phyloP scores from a whole-genome alignment of 2,797 vertebrate species.

The Dermochelys coriacea region DNA sequence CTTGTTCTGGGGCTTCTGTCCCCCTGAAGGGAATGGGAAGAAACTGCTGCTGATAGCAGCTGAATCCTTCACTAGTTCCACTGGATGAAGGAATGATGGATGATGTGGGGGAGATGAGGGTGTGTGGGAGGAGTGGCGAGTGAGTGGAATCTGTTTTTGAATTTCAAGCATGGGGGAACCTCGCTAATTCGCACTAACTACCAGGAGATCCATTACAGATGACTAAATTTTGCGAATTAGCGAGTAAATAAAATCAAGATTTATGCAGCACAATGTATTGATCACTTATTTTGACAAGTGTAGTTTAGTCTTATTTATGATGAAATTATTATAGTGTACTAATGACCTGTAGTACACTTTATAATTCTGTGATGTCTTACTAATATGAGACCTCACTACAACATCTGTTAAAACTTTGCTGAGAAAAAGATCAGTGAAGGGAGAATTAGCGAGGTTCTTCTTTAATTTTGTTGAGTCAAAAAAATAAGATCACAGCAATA shows the following conservation, averaged over 20 bases:
- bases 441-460: conserved; percentile 83
- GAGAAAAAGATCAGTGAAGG: conserved; percentile 70
- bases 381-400: conserved; percentile 63
- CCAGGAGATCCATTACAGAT: conserved; percentile 26
- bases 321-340: conserved; percentile 38
- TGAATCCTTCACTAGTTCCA: conserved; percentile 46
- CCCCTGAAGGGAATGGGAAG: conserved; percentile 5
- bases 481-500: conserved; percentile 75
- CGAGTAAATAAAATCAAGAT: conserved; percentile 65
- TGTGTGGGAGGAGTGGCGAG: conserved; percentile 57
- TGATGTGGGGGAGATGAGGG: conserved; percentile 61
- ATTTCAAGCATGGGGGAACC: conserved; percentile 76
- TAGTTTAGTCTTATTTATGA: conserved; percentile 69
- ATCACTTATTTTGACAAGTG: conserved; percentile 57
- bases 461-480: conserved; percentile 76
- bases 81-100: conserved; percentile 56
- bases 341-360: conserved; percentile 50
- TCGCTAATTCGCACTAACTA: conserved; percentile 79
- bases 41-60: conserved; percentile 23
- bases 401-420: conserved; percentile 18
- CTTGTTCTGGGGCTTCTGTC: conserved; percentile 37
- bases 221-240: conserved; percentile 79
- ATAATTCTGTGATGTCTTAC: conserved; percentile 68
- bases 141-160: conserved; percentile 72
- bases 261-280: conserved; percentile 44